Evolutionary conservation across 2,888 invertebrate species (phyloP).

Genomic region (Phortica magna): DNA sequence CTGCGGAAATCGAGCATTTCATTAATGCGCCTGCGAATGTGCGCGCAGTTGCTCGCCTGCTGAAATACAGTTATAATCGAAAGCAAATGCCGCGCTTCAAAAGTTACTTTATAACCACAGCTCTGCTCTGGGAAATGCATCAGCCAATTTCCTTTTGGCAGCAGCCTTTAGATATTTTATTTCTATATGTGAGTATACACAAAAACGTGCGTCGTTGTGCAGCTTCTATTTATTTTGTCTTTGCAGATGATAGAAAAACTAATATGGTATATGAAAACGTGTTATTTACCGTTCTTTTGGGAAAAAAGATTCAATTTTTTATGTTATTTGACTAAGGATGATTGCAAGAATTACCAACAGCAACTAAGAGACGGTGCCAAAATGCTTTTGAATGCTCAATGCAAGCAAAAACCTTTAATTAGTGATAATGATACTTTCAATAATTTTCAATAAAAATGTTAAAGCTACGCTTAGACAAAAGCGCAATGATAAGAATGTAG

Average conservation of each 20-base stretch:
- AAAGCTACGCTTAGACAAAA: too few species aligned
- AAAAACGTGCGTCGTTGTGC: neutral
- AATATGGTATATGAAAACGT: constrained; percentile 24
- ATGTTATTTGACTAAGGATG: constrained; percentile 8
- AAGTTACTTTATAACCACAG: constrained; percentile 7
- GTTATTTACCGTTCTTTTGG: constrained; percentile 42
- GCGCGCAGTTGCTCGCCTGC: neutral
- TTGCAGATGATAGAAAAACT: constrained; percentile 46
- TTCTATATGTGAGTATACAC: constrained; percentile 5
- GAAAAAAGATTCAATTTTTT: constrained; percentile 43
- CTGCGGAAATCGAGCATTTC: neutral
- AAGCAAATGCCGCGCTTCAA: neutral
- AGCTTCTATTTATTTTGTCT: neutral
- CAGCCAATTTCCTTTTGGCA: neutral
- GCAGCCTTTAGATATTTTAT: neutral
- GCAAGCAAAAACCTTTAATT: neutral
- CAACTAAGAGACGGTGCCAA: neutral
- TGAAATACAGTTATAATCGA: neutral
- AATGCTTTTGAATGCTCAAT: neutral
- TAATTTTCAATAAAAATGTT: too few species aligned
- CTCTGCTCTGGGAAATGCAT: constrained; percentile 7
- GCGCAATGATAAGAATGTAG: too few species aligned
- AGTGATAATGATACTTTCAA: too few species aligned
- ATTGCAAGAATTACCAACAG: neutral
- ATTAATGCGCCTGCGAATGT: neutral